These are phyloP conservation scores for Troglohyphantes excavatus DNA, from an alignment of 2,888 invertebrate species.

Conservation along the genomic window DNA sequence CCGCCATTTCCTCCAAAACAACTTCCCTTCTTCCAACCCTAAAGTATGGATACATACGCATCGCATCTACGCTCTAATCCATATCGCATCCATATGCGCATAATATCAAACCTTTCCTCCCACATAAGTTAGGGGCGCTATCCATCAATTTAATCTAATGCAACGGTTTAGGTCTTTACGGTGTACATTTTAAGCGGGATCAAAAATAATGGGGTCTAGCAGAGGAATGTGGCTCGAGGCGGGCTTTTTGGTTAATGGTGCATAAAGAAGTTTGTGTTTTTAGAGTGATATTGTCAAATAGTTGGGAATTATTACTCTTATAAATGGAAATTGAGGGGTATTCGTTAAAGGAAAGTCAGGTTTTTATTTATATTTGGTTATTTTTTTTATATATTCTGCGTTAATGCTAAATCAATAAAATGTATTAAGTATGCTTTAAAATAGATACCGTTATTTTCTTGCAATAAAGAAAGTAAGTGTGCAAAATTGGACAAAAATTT, in stretches of 20 bases:
- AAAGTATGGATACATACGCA: not conserved
- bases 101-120: conserved; percentile 2
- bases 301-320: conserved; percentile 14
- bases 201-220: conserved; percentile 39
- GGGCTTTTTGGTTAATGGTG: conserved; percentile 55
- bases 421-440: no score
- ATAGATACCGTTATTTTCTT: no score
- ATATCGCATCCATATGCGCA: conserved; percentile 15
- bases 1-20: conserved; percentile 26
- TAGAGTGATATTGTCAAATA: conserved; percentile 7
- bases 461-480: no score
- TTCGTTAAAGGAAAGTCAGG: not conserved
- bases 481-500: no score
- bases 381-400: no score
- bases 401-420: no score
- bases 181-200: conserved; percentile 38
- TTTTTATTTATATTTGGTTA: no score
- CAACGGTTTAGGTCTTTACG: conserved; percentile 21
- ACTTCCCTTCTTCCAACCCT: not conserved
- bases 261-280: conserved; percentile 29
- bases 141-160: conserved; percentile 71
- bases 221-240: conserved; percentile 20
- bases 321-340: not conserved
- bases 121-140: conserved; percentile 11
- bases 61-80: not conserved